A percentile compares a stretch with the other conserved stretches of the same genome.
phyloP scores from a whole-genome alignment of 2,888 invertebrate species.

The Ptychoptera albimana region DNA sequence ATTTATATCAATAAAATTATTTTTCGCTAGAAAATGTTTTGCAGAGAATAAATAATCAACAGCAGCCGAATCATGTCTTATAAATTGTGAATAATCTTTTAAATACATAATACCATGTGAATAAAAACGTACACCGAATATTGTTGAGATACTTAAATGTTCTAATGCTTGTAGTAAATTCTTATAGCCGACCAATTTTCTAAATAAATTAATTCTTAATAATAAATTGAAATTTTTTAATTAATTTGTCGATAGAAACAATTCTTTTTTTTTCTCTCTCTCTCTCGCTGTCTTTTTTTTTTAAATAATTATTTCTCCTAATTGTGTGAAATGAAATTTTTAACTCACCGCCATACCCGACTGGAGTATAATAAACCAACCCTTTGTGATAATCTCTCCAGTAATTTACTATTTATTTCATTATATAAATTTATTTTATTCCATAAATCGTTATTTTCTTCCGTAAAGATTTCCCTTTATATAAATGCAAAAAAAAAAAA shows the following conservation, averaged over 20 bases:
- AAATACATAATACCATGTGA: constrained; percentile 20
- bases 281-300: no score
- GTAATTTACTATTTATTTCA: not conserved
- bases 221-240: no score
- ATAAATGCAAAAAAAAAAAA: not conserved
- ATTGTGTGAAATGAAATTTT: no score
- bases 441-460: not conserved
- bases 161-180: constrained; percentile 30
- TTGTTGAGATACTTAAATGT: constrained; percentile 29
- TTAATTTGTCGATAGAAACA: no score
- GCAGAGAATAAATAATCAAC: constrained; percentile 28
- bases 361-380: constrained; percentile 3
- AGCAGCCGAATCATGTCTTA: constrained; percentile 26
- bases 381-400: constrained; percentile 1
- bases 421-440: not conserved
- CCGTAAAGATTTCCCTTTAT: not conserved
- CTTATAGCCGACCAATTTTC: constrained; percentile 30
- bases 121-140: constrained; percentile 29
- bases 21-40: constrained; percentile 20
- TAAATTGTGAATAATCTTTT: constrained; percentile 23
- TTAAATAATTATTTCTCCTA: not conserved
- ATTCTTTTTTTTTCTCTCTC: no score
- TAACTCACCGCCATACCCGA: constrained; percentile 1
- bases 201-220: constrained; percentile 6
- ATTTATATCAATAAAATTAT: no score